These are phyloP conservation scores for Sycophila texana DNA, from an alignment of 2,888 invertebrate species.

Conservation along the genomic window DNA sequence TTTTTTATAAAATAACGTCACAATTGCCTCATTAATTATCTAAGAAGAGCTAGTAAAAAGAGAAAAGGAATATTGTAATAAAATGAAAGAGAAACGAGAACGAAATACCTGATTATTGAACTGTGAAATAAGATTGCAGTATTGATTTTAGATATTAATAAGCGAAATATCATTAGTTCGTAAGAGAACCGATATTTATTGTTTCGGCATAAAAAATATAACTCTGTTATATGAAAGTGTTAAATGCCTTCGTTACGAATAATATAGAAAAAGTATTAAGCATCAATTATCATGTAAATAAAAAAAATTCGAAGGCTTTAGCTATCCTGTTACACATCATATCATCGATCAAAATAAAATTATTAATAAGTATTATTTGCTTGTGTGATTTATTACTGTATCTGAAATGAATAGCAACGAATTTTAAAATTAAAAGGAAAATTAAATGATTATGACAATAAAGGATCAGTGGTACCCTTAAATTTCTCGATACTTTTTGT, in stretches of 20 bases:
- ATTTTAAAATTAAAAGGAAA: constrained; percentile 32
- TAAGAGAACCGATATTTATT: constrained; percentile 57
- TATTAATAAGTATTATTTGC: constrained; percentile 39
- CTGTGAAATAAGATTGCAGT: background rate
- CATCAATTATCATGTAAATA: constrained; percentile 7
- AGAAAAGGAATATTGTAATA: background rate
- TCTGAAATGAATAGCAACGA: constrained; percentile 15
- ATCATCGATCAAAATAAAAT: constrained; percentile 63
- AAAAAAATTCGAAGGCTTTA: constrained; percentile 43
- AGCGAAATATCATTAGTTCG: constrained; percentile 63
- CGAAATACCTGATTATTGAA: too few species aligned
- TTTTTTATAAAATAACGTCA: constrained; percentile 27
- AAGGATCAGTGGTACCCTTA: constrained; percentile 1
- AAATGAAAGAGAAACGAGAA: too few species aligned
- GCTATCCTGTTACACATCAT: constrained; percentile 60
- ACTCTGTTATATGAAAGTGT: constrained; percentile 44
- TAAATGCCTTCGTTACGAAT: constrained; percentile 51
- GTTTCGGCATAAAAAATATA: constrained; percentile 10
- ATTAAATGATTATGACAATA: constrained; percentile 53
- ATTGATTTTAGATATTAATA: constrained; percentile 43
- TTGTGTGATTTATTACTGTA: constrained; percentile 24
- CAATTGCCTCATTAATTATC: constrained; percentile 22
- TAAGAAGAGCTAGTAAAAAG: constrained; percentile 4
- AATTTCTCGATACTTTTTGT: constrained; percentile 35
- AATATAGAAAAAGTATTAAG: background rate